These are phyloP conservation scores for Abramis brama DNA, from an alignment of 2,113 vertebrate species.

Conservation along the genomic window DNA sequence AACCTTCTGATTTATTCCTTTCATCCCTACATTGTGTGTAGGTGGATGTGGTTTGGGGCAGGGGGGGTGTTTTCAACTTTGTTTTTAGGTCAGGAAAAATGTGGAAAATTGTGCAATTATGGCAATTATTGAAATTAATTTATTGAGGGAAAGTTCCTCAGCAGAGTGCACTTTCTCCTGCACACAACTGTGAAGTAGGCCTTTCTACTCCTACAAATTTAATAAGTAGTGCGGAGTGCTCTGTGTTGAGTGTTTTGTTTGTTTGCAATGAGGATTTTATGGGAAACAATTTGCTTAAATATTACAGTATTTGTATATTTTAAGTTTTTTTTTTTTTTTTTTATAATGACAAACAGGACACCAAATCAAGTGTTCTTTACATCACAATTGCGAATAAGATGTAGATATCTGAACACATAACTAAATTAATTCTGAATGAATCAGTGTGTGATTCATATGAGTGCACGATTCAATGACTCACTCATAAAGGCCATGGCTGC, in stretches of 20 bases:
- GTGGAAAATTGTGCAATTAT: neutral
- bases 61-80: neutral
- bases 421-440: neutral
- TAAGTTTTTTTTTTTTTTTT: neutral
- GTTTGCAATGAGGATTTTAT: neutral
- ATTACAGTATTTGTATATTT: neutral
- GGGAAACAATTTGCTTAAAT: slow-evolving; percentile 9
- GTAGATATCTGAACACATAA: neutral
- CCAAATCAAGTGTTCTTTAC: neutral
- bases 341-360: neutral
- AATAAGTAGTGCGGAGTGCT: slow-evolving; percentile 1
- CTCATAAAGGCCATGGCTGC: neutral
- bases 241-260: neutral
- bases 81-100: slow-evolving; percentile 39
- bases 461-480: neutral
- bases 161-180: neutral
- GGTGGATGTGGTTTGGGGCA: neutral
- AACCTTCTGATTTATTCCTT: slow-evolving; percentile 44
- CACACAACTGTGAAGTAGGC: neutral
- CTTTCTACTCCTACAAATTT: neutral
- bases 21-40: slow-evolving; percentile 28
- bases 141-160: slow-evolving; percentile 9
- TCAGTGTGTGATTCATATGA: neutral
- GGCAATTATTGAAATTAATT: slow-evolving; percentile 39
- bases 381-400: neutral